A percentile compares a stretch with the other conserved stretches of the same genome.
Evolutionary conservation across 1,140 invertebrate species (phyloP).

Genomic region (Saxidomus purpurata): DNA sequence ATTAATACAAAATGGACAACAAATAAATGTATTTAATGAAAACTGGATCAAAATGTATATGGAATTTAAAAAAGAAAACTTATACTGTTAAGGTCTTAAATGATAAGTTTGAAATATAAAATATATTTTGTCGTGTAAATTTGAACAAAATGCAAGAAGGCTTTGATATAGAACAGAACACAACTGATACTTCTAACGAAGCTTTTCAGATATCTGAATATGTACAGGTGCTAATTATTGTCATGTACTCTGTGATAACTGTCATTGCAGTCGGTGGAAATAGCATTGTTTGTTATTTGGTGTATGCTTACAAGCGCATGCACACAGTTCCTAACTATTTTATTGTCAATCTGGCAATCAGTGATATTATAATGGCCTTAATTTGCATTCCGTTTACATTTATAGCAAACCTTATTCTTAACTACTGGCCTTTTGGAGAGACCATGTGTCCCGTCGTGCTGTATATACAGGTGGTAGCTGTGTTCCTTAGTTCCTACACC

Average conservation of each 20-base stretch:
- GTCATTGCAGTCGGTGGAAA: slow-evolving; percentile 91
- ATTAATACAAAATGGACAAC: no score
- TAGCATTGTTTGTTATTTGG: slow-evolving; percentile 95
- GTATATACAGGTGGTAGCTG: slow-evolving; percentile 97
- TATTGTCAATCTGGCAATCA: slow-evolving; percentile 97
- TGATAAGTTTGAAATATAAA: not conserved
- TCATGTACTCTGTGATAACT: slow-evolving; percentile 79
- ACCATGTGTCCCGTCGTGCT: slow-evolving; percentile 94
- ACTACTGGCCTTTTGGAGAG: slow-evolving; percentile 95
- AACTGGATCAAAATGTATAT: no score
- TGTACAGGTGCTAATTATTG: slow-evolving; percentile 75
- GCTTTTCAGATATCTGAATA: slow-evolving; percentile 70
- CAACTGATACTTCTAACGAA: not conserved
- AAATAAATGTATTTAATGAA: no score
- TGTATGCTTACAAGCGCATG: slow-evolving; percentile 94
- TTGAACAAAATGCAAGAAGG: not conserved
- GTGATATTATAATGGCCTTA: slow-evolving; percentile 97
- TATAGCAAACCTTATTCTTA: slow-evolving; percentile 93
- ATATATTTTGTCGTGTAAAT: not conserved
- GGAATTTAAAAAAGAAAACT: no score
- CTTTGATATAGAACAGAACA: not conserved
- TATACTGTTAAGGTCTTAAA: no score
- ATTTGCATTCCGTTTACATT: slow-evolving; percentile 97
- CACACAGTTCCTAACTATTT: slow-evolving; percentile 98
- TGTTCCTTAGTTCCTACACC: slow-evolving; percentile 97